Base-by-base conservation (phyloP, 30 jellyfish, hydroid and myxozoan species). In the Chironex yamaguchii region DNA sequence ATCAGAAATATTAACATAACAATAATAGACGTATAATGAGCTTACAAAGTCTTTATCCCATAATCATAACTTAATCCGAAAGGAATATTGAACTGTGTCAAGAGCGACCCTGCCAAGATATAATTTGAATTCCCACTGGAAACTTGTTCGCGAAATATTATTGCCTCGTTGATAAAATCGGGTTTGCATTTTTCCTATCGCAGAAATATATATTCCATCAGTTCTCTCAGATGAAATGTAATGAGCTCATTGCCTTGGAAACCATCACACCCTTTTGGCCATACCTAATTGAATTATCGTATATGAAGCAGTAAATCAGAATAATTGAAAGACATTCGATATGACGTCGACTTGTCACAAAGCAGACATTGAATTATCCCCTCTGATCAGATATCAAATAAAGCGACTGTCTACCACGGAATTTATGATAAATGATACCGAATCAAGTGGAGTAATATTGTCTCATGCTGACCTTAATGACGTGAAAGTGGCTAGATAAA, bases 341-440 rank as follows among this genome's bases (percentile, higher is more conserved):
- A 42, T 42, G 58, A 42, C 58, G 58, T 42, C 17, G 58, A 42
- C 9, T 42, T 42, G 58, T 42, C 58, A 42, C 58, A 42, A 42
- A 42, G 58, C 58, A 42, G 58, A 42, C 58, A 42, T 42, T 6
- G 58, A 42, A 42, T 42, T 42, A 42, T 42, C 58, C 90, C 76
- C 76, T 71, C 63, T 86, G 76, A 86, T 86, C 96, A 86, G 96
- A 86, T 86, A 86, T 86, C 96, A 79, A 29, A 67, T 75, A 88
- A 86, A 88, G 96, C 96, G 89, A 86, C 30, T 88, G 96, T 84
- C 50, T 71, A 88, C 83, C 72, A 63, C 29, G 76, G 82, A 86
- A 62, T 86, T 84, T 71, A 74, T 86, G 96, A 86, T 86, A 86
- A 86, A 86, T 86, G 96, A 86, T 86, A 86, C 96, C 90, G 64